These are phyloP conservation scores for Heliconius himera DNA, from an alignment of 1,140 invertebrate genomes.

Conservation along the genomic window DNA sequence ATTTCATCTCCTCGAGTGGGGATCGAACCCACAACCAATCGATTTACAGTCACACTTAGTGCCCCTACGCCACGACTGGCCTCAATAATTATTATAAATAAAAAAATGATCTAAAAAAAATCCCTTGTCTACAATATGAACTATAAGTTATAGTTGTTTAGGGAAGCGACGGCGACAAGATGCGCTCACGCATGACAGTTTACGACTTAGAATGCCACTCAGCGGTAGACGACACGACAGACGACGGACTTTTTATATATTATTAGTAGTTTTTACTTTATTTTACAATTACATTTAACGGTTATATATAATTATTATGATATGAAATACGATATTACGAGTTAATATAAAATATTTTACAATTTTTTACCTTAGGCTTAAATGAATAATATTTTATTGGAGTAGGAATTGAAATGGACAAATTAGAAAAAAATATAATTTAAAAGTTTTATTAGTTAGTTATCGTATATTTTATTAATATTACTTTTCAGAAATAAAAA, in stretches of 20 bases:
- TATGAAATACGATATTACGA: neutral
- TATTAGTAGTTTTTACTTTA: neutral
- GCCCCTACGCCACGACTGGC: too few relatives aligned
- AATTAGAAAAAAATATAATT: too few relatives aligned
- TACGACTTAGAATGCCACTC: neutral
- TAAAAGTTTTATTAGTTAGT: too few relatives aligned
- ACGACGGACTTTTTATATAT: neutral
- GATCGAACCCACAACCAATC: too few relatives aligned
- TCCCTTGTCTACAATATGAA: neutral
- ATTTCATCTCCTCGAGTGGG: too few relatives aligned
- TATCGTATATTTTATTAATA: too few relatives aligned
- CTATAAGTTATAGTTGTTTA: neutral
- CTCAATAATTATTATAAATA: neutral
- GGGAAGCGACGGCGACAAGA: neutral
- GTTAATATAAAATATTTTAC: too few relatives aligned
- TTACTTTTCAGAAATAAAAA: too few relatives aligned
- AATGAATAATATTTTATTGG: too few relatives aligned
- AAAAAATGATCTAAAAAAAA: neutral
- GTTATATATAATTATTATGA: neutral
- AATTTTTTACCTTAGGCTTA: too few relatives aligned
- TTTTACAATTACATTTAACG: neutral
- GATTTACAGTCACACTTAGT: too few relatives aligned
- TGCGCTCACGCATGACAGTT: conserved; percentile 16
- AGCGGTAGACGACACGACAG: conserved; percentile 3
- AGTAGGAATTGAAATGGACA: too few relatives aligned